phyloP scores from a whole-genome alignment of 2,797 vertebrate genomes.

The Molossus molossus region DNA sequence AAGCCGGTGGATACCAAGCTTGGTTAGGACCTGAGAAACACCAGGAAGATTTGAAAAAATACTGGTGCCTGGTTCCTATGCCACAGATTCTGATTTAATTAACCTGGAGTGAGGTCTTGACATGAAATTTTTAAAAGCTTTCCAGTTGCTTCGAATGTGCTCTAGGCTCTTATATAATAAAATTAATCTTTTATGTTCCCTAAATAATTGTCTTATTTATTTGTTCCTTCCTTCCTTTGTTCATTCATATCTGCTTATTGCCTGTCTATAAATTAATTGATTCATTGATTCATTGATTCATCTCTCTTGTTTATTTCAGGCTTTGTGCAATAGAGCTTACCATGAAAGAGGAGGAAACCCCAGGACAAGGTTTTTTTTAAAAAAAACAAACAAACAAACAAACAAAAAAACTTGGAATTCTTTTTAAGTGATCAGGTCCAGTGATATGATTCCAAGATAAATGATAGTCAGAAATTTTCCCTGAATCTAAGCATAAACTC shows the following conservation, averaged over 20 bases:
- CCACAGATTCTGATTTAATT: constrained; percentile 64
- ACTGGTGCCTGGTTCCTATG: not conserved
- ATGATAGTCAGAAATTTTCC: not conserved
- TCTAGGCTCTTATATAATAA: constrained; percentile 55
- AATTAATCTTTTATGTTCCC: constrained; percentile 21
- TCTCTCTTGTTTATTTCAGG: constrained; percentile 45
- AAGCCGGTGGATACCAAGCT: not conserved
- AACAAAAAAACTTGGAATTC: not conserved
- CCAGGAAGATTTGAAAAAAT: constrained; percentile 3
- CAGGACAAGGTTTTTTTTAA: not conserved
- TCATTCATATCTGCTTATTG: constrained; percentile 63
- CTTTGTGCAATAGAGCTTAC: constrained; percentile 23
- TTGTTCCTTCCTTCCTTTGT: constrained; percentile 55
- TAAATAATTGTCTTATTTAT: constrained; percentile 65
- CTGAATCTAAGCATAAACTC: not conserved
- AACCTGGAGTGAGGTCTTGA: not conserved
- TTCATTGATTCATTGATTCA: constrained; percentile 48
- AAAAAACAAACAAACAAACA: not conserved
- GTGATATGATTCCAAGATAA: not conserved
- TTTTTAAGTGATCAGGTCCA: constrained; percentile 1
- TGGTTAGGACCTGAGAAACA: constrained; percentile 37
- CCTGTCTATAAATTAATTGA: constrained; percentile 67
- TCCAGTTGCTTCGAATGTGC: constrained; percentile 59
- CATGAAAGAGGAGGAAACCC: not conserved
- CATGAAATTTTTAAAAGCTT: constrained; percentile 60